Evolutionary conservation across 1,140 invertebrate genomes (phyloP).

Genomic region (Monochamus saltuarius): DNA sequence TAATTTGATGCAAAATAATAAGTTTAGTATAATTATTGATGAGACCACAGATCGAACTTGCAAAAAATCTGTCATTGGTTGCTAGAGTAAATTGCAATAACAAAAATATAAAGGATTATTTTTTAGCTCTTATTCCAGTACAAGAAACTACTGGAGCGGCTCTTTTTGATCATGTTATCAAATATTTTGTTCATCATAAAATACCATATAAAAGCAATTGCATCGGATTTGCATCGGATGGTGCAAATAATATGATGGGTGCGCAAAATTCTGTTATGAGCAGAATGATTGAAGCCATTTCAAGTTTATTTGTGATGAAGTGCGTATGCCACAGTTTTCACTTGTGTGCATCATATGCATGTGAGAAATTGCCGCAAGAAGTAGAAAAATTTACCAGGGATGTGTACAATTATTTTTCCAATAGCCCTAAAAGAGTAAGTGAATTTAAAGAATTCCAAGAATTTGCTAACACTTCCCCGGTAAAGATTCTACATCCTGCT

Average conservation of each 20-base stretch:
- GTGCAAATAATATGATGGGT: slow-evolving; percentile 52
- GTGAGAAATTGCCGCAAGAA: slow-evolving; percentile 34
- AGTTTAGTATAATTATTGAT: slow-evolving; percentile 49
- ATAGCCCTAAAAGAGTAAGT: no score
- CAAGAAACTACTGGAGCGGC: slow-evolving; percentile 33
- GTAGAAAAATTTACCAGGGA: no score
- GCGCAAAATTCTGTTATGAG: no score
- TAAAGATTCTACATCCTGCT: slow-evolving; percentile 33
- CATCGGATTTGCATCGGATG: slow-evolving; percentile 52
- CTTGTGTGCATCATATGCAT: slow-evolving; percentile 43
- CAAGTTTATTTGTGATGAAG: no score
- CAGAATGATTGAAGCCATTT: no score
- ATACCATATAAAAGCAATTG: no score
- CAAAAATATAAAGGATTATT: slow-evolving; percentile 7
- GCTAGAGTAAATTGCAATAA: not conserved
- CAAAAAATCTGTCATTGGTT: slow-evolving; percentile 46
- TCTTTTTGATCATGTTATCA: slow-evolving; percentile 40
- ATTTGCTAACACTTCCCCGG: not conserved
- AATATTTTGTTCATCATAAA: no score
- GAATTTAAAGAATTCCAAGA: no score
- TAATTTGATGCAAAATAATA: slow-evolving; percentile 35
- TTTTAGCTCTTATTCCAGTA: slow-evolving; percentile 21
- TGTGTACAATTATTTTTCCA: no score
- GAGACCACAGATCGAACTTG: slow-evolving; percentile 45
- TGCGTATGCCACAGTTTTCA: no score